phyloP scores from a whole-genome alignment of 2,113 vertebrate species.

The Forbesichthys agassizii region DNA sequence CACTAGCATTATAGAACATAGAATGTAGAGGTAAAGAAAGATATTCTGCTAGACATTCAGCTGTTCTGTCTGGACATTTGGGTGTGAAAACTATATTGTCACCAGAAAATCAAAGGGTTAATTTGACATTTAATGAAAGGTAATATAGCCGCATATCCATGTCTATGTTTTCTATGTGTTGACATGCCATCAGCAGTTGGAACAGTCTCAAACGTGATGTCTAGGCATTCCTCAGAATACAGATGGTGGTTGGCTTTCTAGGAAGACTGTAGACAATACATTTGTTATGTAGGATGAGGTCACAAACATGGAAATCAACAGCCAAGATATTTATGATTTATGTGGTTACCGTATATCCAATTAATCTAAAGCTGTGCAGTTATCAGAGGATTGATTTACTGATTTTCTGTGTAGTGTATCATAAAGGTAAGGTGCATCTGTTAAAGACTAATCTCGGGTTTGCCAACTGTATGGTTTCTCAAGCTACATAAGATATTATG shows the following conservation, averaged over 20 bases:
- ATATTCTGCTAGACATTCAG: not conserved
- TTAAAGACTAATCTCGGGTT: constrained; percentile 37
- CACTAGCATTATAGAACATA: constrained; percentile 42
- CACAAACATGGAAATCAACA: not conserved
- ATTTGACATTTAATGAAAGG: too few relatives aligned
- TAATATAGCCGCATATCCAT: too few relatives aligned
- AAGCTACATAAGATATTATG: constrained; percentile 70
- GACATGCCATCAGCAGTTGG: too few relatives aligned
- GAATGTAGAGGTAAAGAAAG: not conserved
- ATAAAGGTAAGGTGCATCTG: constrained; percentile 48
- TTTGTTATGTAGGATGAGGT: not conserved
- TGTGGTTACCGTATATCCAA: constrained; percentile 1
- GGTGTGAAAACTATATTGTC: too few relatives aligned
- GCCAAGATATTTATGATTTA: not conserved
- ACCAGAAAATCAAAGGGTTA: too few relatives aligned
- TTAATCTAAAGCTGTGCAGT: constrained; percentile 41
- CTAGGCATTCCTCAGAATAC: too few relatives aligned
- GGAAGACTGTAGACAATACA: too few relatives aligned
- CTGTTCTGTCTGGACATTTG: not conserved
- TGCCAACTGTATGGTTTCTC: constrained; percentile 54
- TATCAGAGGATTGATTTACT: constrained; percentile 3
- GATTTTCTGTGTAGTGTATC: constrained; percentile 18
- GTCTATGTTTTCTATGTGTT: too few relatives aligned
- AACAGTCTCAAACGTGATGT: too few relatives aligned
- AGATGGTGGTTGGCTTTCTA: not conserved